These are phyloP conservation scores for Stictonetta naevosa DNA, from an alignment of 2,113 vertebrate species.

Conservation along the genomic window DNA sequence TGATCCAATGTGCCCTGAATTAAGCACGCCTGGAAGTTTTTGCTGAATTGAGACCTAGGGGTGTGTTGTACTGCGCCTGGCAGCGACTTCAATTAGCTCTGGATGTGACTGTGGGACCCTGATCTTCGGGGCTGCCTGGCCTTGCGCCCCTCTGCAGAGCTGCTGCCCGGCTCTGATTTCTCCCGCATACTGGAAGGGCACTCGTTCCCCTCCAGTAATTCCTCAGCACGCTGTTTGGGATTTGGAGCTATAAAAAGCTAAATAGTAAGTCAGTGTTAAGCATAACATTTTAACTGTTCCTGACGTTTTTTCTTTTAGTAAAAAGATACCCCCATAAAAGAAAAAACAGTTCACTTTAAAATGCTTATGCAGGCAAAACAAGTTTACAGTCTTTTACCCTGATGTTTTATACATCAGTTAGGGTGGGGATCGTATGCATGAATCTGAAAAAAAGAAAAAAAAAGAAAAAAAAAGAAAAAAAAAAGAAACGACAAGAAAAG, in stretches of 20 bases:
- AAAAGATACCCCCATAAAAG: constrained; percentile 49
- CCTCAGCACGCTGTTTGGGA: background rate
- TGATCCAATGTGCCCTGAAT: background rate
- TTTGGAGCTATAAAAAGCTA: constrained; percentile 38
- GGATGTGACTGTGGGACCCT: background rate
- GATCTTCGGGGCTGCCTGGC: background rate
- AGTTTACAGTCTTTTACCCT: constrained; percentile 52
- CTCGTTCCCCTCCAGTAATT: background rate
- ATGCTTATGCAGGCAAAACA: constrained; percentile 42
- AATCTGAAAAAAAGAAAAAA: constrained; percentile 10
- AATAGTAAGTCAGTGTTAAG: constrained; percentile 54
- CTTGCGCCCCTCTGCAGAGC: background rate
- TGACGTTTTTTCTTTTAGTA: constrained; percentile 20
- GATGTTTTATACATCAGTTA: constrained; percentile 54
- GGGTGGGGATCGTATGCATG: background rate
- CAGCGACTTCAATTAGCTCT: background rate
- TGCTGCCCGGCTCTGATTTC: background rate
- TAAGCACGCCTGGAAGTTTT: background rate
- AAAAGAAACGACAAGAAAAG: background rate
- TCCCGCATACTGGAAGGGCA: background rate
- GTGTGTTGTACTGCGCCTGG: background rate
- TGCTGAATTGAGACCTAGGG: background rate
- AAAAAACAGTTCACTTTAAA: constrained; percentile 52
- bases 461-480: background rate
- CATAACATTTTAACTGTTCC: constrained; percentile 42